Evolutionary conservation across 1,140 invertebrate species (phyloP).

Genomic region (Riptortus pedestris): DNA sequence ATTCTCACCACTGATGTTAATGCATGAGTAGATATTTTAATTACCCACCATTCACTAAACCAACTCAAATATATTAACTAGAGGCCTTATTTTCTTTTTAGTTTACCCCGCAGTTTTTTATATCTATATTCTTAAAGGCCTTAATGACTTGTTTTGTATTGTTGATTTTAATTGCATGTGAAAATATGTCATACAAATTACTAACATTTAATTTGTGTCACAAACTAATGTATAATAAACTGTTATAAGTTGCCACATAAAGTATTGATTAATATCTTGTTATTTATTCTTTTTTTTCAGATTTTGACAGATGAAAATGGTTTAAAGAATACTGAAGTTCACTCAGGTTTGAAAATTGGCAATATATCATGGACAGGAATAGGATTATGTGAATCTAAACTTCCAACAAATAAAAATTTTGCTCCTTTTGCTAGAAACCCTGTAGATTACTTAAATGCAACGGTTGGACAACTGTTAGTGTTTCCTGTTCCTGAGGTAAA

Average conservation of each 20-base stretch:
- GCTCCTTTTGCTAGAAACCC: conserved; percentile 68
- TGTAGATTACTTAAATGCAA: conserved; percentile 70
- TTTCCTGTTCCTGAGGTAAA: conserved; percentile 66
- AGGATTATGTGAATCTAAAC: conserved; percentile 48
- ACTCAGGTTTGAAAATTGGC: conserved; percentile 40
- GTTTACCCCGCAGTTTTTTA: too few species aligned
- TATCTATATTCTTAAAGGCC: too few species aligned
- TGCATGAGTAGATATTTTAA: too few species aligned
- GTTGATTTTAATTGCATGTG: neutral
- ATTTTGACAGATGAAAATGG: conserved; percentile 16
- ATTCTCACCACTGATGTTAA: too few species aligned
- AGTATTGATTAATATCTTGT: too few species aligned
- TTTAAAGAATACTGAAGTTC: conserved; percentile 10
- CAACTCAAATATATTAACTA: too few species aligned
- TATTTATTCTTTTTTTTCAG: conserved; percentile 7
- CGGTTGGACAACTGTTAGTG: conserved; percentile 62
- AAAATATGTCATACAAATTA: neutral
- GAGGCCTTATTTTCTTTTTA: too few species aligned
- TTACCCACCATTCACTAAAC: too few species aligned
- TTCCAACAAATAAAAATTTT: conserved; percentile 47
- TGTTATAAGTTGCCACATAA: too few species aligned
- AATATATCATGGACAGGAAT: conserved; percentile 49
- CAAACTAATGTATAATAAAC: too few species aligned
- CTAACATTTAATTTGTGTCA: neutral
- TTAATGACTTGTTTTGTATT: too few species aligned